Percentiles rank a stretch among this genome's conserved stretches.
Evolutionary conservation across 1,140 invertebrate species (phyloP).

Genomic region (Drosophila willistoni): DNA sequence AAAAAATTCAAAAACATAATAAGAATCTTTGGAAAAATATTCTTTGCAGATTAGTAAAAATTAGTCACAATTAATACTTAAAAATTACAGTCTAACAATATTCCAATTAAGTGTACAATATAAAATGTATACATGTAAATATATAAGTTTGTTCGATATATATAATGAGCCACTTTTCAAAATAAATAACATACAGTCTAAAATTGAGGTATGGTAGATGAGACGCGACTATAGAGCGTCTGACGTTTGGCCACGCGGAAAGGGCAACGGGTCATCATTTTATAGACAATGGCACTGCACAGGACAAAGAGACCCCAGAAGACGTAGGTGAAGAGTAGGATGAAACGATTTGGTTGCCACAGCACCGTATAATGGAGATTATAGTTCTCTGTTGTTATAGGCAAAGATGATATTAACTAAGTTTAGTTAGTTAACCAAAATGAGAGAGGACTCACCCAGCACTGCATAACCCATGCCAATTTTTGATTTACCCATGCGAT

Average conservation of each 20-base stretch:
- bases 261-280: constrained; percentile 81
- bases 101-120: constrained; percentile 1
- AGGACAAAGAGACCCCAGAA: constrained; percentile 74
- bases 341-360: constrained; percentile 76
- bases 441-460: constrained; percentile 87
- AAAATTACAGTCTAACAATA: constrained; percentile 3
- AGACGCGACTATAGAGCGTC: constrained; percentile 61
- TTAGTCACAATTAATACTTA: constrained; percentile 7
- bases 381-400: constrained; percentile 63
- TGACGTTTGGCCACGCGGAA: constrained; percentile 76
- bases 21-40: constrained; percentile 6
- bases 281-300: constrained; percentile 66
- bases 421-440: neutral
- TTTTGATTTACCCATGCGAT: constrained; percentile 93
- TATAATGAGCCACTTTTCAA: neutral
- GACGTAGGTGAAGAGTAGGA: constrained; percentile 66
- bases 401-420: neutral
- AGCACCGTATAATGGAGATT: constrained; percentile 75
- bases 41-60: neutral
- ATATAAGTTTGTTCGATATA: neutral
- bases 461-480: constrained; percentile 94
- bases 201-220: constrained; percentile 69
- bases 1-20: neutral
- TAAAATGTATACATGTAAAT: neutral
- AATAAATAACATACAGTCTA: constrained; percentile 56